phyloP scores from a whole-genome alignment of 2,797 vertebrate species.

The Acipenser oxyrinchus region DNA sequence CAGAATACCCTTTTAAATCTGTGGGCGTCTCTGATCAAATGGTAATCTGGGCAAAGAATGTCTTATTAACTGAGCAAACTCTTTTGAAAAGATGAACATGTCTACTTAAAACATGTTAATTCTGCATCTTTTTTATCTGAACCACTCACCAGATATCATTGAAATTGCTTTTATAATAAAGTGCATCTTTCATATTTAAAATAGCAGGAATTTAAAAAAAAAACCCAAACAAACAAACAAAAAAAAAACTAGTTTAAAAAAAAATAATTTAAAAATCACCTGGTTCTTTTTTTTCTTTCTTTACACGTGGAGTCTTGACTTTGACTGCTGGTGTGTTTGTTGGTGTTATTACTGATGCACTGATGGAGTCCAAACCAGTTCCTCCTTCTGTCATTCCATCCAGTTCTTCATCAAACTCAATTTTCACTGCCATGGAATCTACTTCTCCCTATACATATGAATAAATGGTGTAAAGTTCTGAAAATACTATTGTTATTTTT shows the following conservation, averaged over 20 bases:
- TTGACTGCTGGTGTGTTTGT: constrained; percentile 33
- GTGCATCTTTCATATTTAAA: constrained; percentile 13
- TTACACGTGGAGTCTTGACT: constrained; percentile 66
- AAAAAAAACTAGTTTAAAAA: too few species aligned
- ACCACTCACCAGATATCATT: too few species aligned
- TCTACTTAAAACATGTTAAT: neutral
- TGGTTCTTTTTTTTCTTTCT: constrained; percentile 88
- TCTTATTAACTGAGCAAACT: neutral
- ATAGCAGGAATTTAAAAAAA: too few species aligned
- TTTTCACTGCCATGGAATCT: constrained; percentile 69
- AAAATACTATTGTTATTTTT: too few species aligned
- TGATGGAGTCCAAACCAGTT: constrained; percentile 62
- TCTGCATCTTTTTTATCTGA: neutral
- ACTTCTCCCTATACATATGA: constrained; percentile 63
- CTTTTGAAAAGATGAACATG: neutral
- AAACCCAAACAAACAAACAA: too few species aligned
- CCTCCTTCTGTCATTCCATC: constrained; percentile 56
- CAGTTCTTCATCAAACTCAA: constrained; percentile 89
- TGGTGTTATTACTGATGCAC: constrained; percentile 34
- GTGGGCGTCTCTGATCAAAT: too few species aligned
- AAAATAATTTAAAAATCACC: constrained; percentile 49
- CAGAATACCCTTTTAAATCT: too few species aligned
- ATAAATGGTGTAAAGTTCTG: neutral
- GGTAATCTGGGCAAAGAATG: too few species aligned
- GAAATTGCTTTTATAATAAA: neutral